A percentile compares a stretch with the other conserved stretches of the same genome.
Conservation (phyloP, 2,888 invertebrate species). For the Drosophila anomalata region DNA sequence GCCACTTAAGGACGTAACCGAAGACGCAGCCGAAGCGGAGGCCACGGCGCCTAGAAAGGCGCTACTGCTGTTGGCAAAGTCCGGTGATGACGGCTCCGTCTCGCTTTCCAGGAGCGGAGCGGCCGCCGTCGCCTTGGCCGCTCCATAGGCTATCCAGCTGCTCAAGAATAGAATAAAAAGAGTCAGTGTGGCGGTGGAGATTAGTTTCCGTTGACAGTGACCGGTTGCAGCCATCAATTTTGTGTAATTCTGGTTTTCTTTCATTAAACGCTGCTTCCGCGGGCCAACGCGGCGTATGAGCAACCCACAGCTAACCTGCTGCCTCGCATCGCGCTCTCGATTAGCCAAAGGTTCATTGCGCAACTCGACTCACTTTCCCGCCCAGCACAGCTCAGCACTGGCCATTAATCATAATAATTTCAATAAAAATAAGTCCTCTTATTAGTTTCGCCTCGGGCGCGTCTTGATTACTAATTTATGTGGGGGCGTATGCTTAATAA, state of each 20-base stretch:
- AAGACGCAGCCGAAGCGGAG: slow-evolving; percentile 19
- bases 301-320: slow-evolving; percentile 30
- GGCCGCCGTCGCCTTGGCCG: slow-evolving; percentile 38
- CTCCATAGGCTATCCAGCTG: slow-evolving; percentile 71
- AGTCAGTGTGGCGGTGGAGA: slow-evolving; percentile 67
- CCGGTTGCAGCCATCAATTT: slow-evolving; percentile 69
- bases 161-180: slow-evolving; percentile 66
- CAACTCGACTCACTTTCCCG: neutral
- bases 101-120: slow-evolving; percentile 31
- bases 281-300: slow-evolving; percentile 31
- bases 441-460: slow-evolving; percentile 51
- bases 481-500: slow-evolving; percentile 67
- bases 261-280: slow-evolving; percentile 12
- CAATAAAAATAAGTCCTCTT: slow-evolving; percentile 72
- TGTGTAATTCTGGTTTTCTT: slow-evolving; percentile 12
- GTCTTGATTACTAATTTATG: slow-evolving; percentile 71
- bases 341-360: slow-evolving; percentile 7
- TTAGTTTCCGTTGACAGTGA: slow-evolving; percentile 61
- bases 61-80: slow-evolving; percentile 59
- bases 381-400: slow-evolving; percentile 29
- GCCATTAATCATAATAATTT: slow-evolving; percentile 81
- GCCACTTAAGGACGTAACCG: slow-evolving; percentile 4
- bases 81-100: slow-evolving; percentile 33
- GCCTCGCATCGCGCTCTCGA: slow-evolving; percentile 17
- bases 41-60: slow-evolving; percentile 63